Base-by-base conservation (phyloP, 1,140 invertebrate species). In the Drosophila subpulchrella region DNA sequence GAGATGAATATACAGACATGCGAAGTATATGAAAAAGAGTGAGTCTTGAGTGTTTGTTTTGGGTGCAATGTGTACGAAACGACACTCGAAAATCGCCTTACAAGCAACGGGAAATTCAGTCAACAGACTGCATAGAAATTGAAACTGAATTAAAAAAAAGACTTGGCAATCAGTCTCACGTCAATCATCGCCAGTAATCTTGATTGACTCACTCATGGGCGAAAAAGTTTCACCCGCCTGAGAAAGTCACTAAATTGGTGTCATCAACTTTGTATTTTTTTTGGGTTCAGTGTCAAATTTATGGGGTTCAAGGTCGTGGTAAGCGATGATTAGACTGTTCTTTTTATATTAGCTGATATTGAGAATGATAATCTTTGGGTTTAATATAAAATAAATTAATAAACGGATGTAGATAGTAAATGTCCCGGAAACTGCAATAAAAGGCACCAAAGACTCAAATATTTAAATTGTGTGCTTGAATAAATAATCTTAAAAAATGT, bases 181-280 rank as follows among this genome's bases (percentile, higher is more conserved):
- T 71, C 63, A 71, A 46, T 71, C 65, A 70, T 11, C n/a, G 42
- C 17, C 51, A 27, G 17, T 41, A 39, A 71, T 67, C 65, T 67
- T 67, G 63, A 65, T 67, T 65, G 63, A 41, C 34, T 47, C 17
- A 39, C 44, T 57, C 27, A 30, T 51, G 55, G 39, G 48, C 44
- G 6, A n/a, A 50, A 67, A 68, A 70, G 67, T 70, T 70, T 70
- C 63, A 30, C 66, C 41, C 17, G 34, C n/a, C 34, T 46, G 67
- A 34, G 63, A 70, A 70, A 56, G 63, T 56, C 46, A 15, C 34
- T 8, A 59, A 39, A 66, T 15, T 65, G 41, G 62, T 27, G 59
- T 36, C 24, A 32, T 63, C 48, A 41, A 11, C 15, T 56, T 42
- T 8, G 12, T 42, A 55, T 27, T 13, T 61, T 12, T 12, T 38